Evolutionary conservation across 2,113 vertebrate species (phyloP), one percentile per base, ranked within the genome.

Genomic region (Oreochromis spilurus): DNA sequence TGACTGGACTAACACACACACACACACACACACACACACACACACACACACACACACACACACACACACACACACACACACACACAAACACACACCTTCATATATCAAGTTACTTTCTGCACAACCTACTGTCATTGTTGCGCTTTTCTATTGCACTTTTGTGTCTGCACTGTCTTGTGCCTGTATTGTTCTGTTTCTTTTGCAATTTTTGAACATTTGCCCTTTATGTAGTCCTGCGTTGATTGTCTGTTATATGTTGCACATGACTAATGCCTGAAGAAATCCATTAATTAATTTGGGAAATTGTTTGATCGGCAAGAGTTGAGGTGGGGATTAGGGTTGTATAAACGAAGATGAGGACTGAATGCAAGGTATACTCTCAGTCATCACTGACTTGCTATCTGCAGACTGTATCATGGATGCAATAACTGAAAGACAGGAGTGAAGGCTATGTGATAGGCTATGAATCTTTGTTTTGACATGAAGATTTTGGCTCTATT

Each of bases 221-320:
- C 16, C 13, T 54, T 54, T 57, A 29, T 57, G 24, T 16, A 57
- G 24, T 57, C 13, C 24, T 57, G 55, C 24, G 4, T 57, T 57
- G 55, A 57, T 0, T 57, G 24, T 29, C 55, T 57, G 55, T 29
- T 29, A 58, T 9, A 29, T 58, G 55, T 29, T 29, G 55, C 55
- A 58, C 7, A 34, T 84, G 81, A 90, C 83, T 89, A 91, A 91
- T 90, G 86, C n/a, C 80, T 86, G 65, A 55, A 89, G 50, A 53
- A 75, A 88, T 84, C 83, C 82, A 85, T 94, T 89, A 85, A 84
- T 82, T 79, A 45, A 75, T 26, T 14, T 48, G 34, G 31, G 43
- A 58, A 29, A 58, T 29, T 29, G 72, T 34, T 80, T 91, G 84
- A 90, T 12, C 62, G 17, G 57, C 2, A 38, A 8, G 6, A 40